Evolutionary conservation across 2,113 vertebrate species (phyloP), one percentile per base, ranked within the genome.

Genomic region (Aptenodytes patagonicus): DNA sequence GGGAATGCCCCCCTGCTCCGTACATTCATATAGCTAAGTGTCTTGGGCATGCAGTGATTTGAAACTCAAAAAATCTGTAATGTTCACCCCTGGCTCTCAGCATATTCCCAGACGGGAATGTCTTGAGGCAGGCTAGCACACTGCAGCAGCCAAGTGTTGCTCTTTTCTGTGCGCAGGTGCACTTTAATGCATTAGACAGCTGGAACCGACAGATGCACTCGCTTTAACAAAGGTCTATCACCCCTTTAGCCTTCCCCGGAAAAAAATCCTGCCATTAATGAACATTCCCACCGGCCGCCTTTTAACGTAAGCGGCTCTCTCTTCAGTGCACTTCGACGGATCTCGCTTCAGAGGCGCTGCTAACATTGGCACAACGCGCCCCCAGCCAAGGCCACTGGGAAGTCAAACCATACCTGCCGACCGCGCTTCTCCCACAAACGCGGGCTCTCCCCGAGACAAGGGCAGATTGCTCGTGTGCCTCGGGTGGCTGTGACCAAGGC

Each of bases 391-490:
- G 57, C 38, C 49, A 3, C 28, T 2, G 34, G 55, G 54, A 54
- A 68, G 32, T 20, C 76, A 47, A 42, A 18, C 18, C 34, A 5
- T 3, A 4, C 17, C 19, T 34, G 34, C 57, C 2, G 3, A 13
- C 5, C 1, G 1, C 1, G 1, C 44, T 60, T 49, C 52, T 46
- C 44, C 29, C 51, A 18, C 38, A 10, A 8, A 12, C 22, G 4
- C 0, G 0, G 51, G 36, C 42, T 49, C 12, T 49, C 38, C 36
- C 40, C 0, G 0, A 28, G 42, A 18, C 28, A 9, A 6, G 12
- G 24, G 42, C 42, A 32, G 17, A 9, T 40, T 21, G 52, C 58
- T 71, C 4, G 0, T 1, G 18, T 38, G 51, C 20, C 34, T 26
- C 24, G 0, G 44, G 29, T 11, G 26, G 7, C 38, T 0, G 1